These are phyloP conservation scores for Paramuricea clavata DNA, from an alignment of 92 coral and sea anemone genomes.

Conservation along the genomic window DNA sequence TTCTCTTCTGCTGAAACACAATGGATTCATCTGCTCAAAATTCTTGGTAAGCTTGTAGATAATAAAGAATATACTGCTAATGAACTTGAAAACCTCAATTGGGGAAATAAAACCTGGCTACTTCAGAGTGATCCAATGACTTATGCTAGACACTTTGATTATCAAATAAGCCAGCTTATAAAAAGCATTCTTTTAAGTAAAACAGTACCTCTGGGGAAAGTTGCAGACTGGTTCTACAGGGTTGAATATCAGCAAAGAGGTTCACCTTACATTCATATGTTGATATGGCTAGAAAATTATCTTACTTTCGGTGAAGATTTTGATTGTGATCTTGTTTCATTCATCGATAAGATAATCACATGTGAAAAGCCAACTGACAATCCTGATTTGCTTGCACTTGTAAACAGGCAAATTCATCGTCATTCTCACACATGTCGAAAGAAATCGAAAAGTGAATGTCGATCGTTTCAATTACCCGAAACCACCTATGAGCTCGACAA, in stretches of 20 bases:
- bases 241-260: conserved; percentile 2
- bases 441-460: not conserved
- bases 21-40: not conserved
- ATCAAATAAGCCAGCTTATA: not conserved
- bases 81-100: conserved; percentile 28
- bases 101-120: not conserved
- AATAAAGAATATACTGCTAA: conserved; percentile 11
- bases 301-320: not conserved
- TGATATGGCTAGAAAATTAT: not conserved
- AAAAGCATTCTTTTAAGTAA: not conserved
- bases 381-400: conserved; percentile 65
- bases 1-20: not conserved
- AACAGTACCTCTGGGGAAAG: conserved; percentile 21
- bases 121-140: not conserved
- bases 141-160: conserved; percentile 16
- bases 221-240: conserved; percentile 6
- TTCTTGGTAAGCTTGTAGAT: conserved; percentile 41
- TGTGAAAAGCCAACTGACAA: conserved; percentile 53
- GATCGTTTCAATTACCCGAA: not conserved
- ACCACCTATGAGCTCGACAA: conserved; percentile 9
- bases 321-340: not conserved
- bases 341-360: conserved; percentile 46
- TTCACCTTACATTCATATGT: not conserved
- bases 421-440: conserved; percentile 72
- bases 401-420: conserved; percentile 74